Evolutionary conservation across 2,888 invertebrate species (phyloP), one percentile per base, ranked within the genome.

Genomic region (Morpho achilles): DNA sequence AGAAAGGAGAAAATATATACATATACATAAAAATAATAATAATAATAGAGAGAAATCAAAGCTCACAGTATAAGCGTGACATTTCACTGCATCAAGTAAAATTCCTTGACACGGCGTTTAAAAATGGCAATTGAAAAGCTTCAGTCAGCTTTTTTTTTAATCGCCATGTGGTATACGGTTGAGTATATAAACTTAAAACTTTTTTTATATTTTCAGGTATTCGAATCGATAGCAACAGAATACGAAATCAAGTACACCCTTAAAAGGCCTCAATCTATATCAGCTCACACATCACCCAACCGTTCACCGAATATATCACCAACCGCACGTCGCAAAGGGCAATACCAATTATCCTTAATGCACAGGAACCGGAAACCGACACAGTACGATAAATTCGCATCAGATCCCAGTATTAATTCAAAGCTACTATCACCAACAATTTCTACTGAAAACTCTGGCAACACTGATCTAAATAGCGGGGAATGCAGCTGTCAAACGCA

Each of bases 171-270:
- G n/a, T n/a, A n/a, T n/a, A n/a, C n/a, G n/a, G n/a, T n/a, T n/a
- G n/a, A n/a, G n/a, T n/a, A n/a, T n/a, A n/a, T n/a, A n/a, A n/a
- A n/a, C n/a, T n/a, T n/a, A n/a, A n/a, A n/a, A n/a, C n/a, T n/a
- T n/a, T n/a, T n/a, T n/a, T n/a, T 16, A 16, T 16, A 16, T 32
- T 73, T 72, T 5, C 70, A 89, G 89, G 87, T 89, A 0, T 88
- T 89, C 60, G 89, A 90, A 78, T 87, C 89, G 3, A 89, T 90
- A 63, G 89, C 88, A 50, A 77, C 76, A 7, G 89, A 89, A 68
- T 90, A 88, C 58, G 86, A 88, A 68, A 71, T 90, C 7, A 89
- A 87, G 16, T 47, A 54, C 8, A 50, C 57, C 0, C 22, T 52
- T 3, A 61, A 51, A 56, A 56, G 53, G 39, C 51, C 57, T 1